phyloP scores from a whole-genome alignment of 2,113 vertebrate genomes.

The Monopterus albus region DNA sequence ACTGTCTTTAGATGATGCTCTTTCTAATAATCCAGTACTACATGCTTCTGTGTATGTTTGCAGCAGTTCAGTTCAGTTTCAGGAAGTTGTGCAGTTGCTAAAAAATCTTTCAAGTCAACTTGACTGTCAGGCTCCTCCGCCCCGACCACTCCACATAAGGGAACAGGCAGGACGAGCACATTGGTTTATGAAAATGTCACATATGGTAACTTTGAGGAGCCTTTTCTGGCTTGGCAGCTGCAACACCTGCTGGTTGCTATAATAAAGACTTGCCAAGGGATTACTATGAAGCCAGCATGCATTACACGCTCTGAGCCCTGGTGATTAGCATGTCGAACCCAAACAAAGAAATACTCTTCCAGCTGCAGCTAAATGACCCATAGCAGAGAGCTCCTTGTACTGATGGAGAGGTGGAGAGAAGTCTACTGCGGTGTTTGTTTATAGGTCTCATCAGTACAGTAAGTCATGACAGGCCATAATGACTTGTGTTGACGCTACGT shows the following conservation, averaged over 20 bases:
- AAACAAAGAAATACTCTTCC: constrained; percentile 39
- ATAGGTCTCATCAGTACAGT: constrained; percentile 4
- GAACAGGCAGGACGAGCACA: background rate
- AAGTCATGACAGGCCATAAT: constrained; percentile 39
- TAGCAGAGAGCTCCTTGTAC: background rate
- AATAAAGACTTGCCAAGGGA: background rate
- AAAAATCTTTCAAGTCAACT: no score
- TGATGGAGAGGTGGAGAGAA: background rate
- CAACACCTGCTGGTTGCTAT: background rate
- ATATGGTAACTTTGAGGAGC: background rate
- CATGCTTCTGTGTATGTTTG: no score
- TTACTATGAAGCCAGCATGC: constrained; percentile 14
- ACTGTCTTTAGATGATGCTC: no score
- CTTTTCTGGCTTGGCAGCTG: background rate
- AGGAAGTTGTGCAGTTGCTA: no score
- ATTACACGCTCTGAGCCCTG: constrained; percentile 15
- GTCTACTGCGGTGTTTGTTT: constrained; percentile 13
- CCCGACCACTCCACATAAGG: background rate
- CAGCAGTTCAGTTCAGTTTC: no score
- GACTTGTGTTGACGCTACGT: constrained; percentile 59
- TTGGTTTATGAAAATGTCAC: constrained; percentile 1
- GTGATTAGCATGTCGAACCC: constrained; percentile 33
- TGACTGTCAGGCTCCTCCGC: no score
- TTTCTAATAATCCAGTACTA: no score
- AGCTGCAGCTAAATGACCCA: constrained; percentile 43